Conservation (phyloP, 1,140 invertebrate species). For the Diprion similis region DNA sequence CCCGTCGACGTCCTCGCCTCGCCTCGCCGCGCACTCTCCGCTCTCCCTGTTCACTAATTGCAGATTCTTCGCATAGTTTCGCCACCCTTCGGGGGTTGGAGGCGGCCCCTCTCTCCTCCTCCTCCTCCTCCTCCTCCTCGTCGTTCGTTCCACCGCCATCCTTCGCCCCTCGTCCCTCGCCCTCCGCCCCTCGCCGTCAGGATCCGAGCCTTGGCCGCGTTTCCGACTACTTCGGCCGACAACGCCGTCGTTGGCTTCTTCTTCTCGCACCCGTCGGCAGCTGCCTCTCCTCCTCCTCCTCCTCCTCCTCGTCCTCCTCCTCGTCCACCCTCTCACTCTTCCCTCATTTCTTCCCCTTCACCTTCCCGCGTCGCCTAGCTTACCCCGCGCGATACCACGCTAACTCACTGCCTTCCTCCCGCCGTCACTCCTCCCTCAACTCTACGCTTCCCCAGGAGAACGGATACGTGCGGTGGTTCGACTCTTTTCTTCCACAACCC, state of each 20-base stretch:
- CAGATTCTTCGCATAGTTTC: conserved; percentile 90
- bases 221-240: not conserved
- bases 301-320: too few relatives aligned
- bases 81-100: conserved; percentile 57
- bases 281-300: not conserved
- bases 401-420: not conserved
- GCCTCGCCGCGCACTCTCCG: conserved; percentile 20
- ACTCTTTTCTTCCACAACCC: too few relatives aligned
- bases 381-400: too few relatives aligned
- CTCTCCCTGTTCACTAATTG: conserved; percentile 78
- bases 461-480: not conserved
- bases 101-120: conserved; percentile 10
- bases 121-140: conserved; percentile 24
- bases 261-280: conserved; percentile 4
- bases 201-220: too few relatives aligned
- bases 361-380: not conserved
- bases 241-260: not conserved
- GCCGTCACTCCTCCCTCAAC: not conserved
- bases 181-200: conserved; percentile 12
- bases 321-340: too few relatives aligned
- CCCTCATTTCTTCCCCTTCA: too few relatives aligned
- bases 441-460: not conserved
- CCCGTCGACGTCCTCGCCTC: conserved; percentile 42
- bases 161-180: conserved; percentile 12
- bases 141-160: conserved; percentile 29